Evolutionary conservation across 2,888 invertebrate species (phyloP).

Genomic region (Penaeus monodon): DNA sequence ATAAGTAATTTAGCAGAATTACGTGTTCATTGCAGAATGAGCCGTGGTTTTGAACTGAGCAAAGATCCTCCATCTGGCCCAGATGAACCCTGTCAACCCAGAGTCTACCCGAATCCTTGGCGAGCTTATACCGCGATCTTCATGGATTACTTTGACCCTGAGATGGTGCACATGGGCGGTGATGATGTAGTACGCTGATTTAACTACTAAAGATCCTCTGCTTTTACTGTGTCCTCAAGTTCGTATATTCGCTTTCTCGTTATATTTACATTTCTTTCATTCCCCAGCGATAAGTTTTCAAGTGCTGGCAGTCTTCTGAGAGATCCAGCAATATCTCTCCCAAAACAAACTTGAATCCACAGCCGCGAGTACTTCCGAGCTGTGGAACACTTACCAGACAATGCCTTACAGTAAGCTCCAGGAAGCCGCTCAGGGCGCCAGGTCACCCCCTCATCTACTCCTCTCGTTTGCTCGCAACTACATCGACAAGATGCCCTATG

Average conservation of each 20-base stretch:
- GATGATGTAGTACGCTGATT: constrained; percentile 33
- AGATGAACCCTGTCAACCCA: constrained; percentile 36
- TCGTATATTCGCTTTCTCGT: not conserved
- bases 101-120: constrained; percentile 37
- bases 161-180: constrained; percentile 37
- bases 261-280: not conserved
- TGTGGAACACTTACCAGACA: constrained; percentile 26
- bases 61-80: constrained; percentile 35
- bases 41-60: constrained; percentile 74
- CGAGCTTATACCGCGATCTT: constrained; percentile 31
- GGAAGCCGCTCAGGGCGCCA: constrained; percentile 1
- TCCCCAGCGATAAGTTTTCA: constrained; percentile 22
- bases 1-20: not conserved
- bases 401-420: not conserved
- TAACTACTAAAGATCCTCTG: not conserved
- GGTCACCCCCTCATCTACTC: constrained; percentile 19
- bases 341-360: constrained; percentile 64
- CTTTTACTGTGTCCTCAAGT: not conserved
- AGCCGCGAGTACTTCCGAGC: constrained; percentile 62
- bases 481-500: constrained; percentile 38
- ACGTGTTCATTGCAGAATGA: constrained; percentile 67
- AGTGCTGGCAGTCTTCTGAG: constrained; percentile 18
- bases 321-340: constrained; percentile 76
- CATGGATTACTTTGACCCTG: constrained; percentile 22
- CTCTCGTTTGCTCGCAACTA: constrained; percentile 68